Conservation (phyloP, 2,797 vertebrate genomes). For the Periparus ater region DNA sequence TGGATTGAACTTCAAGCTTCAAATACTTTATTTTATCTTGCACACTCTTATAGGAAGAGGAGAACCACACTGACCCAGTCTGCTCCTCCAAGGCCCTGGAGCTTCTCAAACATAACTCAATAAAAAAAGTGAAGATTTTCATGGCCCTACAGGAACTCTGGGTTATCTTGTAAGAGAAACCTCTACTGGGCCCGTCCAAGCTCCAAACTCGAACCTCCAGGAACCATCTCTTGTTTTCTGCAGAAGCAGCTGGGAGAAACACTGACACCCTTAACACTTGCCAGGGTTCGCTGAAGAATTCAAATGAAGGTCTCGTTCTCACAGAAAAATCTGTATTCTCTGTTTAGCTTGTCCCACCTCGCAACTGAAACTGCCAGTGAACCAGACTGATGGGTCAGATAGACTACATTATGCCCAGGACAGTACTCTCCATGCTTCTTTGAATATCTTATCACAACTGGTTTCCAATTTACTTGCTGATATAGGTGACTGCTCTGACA, state of each 20-base stretch:
- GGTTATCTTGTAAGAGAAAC: not conserved
- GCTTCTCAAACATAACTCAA: not conserved
- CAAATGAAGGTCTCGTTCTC: constrained; percentile 24
- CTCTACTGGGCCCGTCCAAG: fast-evolving
- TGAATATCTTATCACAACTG: constrained; percentile 13
- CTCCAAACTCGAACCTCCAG: not conserved
- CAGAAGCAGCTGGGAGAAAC: not conserved
- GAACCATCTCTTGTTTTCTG: not conserved
- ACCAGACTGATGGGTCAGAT: not conserved
- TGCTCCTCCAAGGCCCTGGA: not conserved
- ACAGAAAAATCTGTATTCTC: constrained; percentile 17
- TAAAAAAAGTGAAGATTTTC: not conserved
- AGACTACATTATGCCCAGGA: not conserved
- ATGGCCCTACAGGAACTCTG: not conserved
- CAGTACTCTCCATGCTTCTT: constrained; percentile 13
- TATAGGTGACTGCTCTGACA: constrained; percentile 54
- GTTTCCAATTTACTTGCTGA: constrained; percentile 61
- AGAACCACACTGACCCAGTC: not conserved
- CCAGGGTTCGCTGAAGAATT: not conserved
- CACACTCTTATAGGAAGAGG: not conserved
- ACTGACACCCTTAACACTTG: fast-evolving
- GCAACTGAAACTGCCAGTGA: constrained; percentile 9
- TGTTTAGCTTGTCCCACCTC: not conserved
- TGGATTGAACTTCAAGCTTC: not conserved
- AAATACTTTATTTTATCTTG: not conserved